phyloP scores from a whole-genome alignment of 2,113 vertebrate genomes.

The Epinephelus lanceolatus region DNA sequence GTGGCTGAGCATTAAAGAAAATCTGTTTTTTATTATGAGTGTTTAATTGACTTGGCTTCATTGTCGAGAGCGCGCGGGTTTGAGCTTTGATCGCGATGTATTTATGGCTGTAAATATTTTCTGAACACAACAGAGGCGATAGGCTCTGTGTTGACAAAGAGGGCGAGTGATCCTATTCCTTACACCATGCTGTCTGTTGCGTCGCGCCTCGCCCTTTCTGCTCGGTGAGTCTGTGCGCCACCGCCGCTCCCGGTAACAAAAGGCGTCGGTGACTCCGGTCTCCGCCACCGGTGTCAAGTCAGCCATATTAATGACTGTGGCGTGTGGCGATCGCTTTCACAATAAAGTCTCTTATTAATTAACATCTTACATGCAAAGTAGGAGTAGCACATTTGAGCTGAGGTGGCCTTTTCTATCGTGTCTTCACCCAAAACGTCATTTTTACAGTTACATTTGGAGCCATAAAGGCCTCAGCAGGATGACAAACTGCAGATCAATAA shows the following conservation, averaged over 20 bases:
- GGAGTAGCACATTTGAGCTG: neutral
- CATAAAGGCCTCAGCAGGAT: neutral
- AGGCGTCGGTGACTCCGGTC: conserved; percentile 68
- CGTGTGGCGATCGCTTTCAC: conserved; percentile 4
- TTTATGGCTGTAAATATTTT: conserved; percentile 15
- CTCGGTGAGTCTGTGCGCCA: conserved; percentile 56
- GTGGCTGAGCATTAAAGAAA: neutral
- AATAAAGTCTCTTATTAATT: conserved; percentile 50
- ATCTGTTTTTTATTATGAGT: neutral
- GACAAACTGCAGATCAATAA: neutral
- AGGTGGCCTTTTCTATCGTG: neutral
- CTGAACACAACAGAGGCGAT: conserved; percentile 16
- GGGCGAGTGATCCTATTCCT: conserved; percentile 40
- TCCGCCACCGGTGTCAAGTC: conserved; percentile 62
- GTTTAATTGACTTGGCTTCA: conserved; percentile 32
- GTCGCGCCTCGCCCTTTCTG: conserved; percentile 83
- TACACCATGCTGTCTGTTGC: conserved; percentile 40
- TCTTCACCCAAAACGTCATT: neutral
- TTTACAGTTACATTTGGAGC: too few relatives aligned
- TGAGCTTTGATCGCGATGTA: conserved; percentile 9
- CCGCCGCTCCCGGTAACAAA: conserved; percentile 77
- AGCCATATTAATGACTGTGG: neutral
- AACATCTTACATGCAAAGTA: neutral
- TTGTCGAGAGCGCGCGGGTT: conserved; percentile 4
- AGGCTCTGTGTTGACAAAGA: conserved; percentile 65